Base-by-base conservation (phyloP, 2,113 vertebrate species). In the Hyperoodon ampullatus region DNA sequence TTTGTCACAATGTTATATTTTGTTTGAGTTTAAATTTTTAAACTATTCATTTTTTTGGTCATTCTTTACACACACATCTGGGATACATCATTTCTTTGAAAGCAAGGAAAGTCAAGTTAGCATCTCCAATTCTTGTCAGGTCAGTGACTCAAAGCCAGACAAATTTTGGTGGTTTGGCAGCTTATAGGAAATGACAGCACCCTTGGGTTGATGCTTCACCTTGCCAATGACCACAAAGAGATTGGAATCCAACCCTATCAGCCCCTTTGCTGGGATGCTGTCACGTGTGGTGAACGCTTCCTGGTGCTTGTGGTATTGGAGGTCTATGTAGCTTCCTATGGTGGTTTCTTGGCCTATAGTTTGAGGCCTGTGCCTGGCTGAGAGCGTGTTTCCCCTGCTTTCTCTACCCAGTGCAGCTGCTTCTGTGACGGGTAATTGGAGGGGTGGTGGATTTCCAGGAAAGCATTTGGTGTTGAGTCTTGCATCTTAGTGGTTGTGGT, bases 121-220 rank as follows among this genome's bases (percentile, higher is more conserved):
- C 26, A 70, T 70, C 86, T 96, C 97, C 50, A 18, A 28, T 90
- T 98, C 95, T 83, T 95, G 89, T 39, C 90, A 84, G 63, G 55
- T 90, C 0, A 1, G 7, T 87, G 87, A 94, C 66, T 81, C 63
- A 70, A 83, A 96, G 58, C 66, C 97, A 97, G 94, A 95, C 81
- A 97, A 96, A 92, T 86, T n/a, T n/a, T 39, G 71, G n/a, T 78
- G 30, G 53, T 4, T 44, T 90, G 44, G 83, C 58, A 96, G 82
- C 88, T 28, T 44, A 58, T 78, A 94, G 93, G 66, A 98, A 87
- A n/a, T 80, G 68, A 80, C 68, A 72, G 63, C 15, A 55, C 12
- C 8, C 10, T 70, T 19, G 84, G n/a, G 33, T 95, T 94, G 90
- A 77, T 89, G 13, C 4, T 89, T 94, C 30, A 10, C 68, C 9